Evolutionary conservation across 2,888 invertebrate species (phyloP).

Genomic region (Entomobrya multifasciata): DNA sequence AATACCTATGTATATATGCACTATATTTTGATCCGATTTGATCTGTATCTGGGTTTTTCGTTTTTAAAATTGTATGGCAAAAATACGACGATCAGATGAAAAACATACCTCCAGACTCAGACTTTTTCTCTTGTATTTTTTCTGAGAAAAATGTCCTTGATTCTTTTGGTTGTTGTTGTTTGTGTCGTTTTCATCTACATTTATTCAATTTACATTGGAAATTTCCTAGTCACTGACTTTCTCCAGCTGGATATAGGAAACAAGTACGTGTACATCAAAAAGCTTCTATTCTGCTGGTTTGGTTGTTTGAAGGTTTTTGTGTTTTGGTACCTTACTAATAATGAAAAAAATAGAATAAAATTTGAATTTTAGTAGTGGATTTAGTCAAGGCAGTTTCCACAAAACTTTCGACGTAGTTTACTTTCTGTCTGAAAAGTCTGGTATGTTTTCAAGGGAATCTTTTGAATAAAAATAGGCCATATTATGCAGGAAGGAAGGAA

Average conservation of each 20-base stretch:
- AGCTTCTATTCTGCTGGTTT: too few relatives aligned
- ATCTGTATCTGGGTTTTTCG: background rate
- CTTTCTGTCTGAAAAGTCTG: too few relatives aligned
- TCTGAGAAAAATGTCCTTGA: background rate
- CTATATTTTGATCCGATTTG: background rate
- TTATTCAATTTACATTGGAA: slow-evolving; percentile 29
- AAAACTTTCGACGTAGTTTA: too few relatives aligned
- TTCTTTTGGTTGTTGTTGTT: background rate
- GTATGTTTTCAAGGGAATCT: too few relatives aligned
- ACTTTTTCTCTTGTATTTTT: background rate
- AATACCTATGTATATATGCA: too few relatives aligned
- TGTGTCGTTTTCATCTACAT: slow-evolving; percentile 24
- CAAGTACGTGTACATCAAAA: too few relatives aligned
- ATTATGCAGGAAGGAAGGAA: too few relatives aligned
- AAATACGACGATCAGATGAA: background rate
- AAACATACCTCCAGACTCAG: background rate
- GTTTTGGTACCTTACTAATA: too few relatives aligned
- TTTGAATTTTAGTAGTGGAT: slow-evolving; percentile 9
- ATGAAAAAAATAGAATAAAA: slow-evolving; percentile 6
- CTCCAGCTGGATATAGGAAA: too few relatives aligned
- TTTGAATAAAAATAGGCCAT: too few relatives aligned
- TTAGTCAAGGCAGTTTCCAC: too few relatives aligned
- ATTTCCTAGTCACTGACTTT: slow-evolving; percentile 12
- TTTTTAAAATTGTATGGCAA: background rate
- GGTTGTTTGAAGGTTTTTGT: too few relatives aligned